These are phyloP conservation scores for Erythrolamprus reginae DNA, from an alignment of 2,113 vertebrate genomes.

Conservation along the genomic window DNA sequence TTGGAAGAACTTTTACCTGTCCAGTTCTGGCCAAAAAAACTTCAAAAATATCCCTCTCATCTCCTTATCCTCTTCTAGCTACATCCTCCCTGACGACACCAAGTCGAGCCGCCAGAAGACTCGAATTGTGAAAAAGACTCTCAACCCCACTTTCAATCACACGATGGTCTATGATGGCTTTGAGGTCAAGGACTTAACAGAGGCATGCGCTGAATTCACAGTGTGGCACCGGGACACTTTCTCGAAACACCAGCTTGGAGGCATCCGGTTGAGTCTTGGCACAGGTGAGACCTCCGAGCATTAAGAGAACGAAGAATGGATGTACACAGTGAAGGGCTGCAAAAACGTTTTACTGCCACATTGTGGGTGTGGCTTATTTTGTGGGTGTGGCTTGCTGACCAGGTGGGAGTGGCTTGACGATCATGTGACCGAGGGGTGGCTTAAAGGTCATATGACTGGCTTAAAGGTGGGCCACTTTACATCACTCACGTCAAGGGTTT, in stretches of 20 bases:
- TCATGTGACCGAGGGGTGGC: too few species aligned
- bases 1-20: not conserved
- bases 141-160: constrained; percentile 90
- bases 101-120: constrained; percentile 86
- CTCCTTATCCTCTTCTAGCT: constrained; percentile 63
- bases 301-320: not conserved
- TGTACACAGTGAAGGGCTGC: too few species aligned
- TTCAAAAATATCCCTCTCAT: not conserved
- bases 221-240: constrained; percentile 85
- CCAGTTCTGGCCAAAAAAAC: not conserved
- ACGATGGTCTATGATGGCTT: constrained; percentile 99
- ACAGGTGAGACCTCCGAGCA: constrained; percentile 69
- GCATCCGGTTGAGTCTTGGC: constrained; percentile 86
- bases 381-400: too few species aligned
- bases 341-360: too few species aligned
- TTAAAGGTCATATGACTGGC: too few species aligned
- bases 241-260: constrained; percentile 77
- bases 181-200: constrained; percentile 77
- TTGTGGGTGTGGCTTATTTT: too few species aligned
- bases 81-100: constrained; percentile 87
- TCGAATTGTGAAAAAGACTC: constrained; percentile 75
- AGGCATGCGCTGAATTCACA: constrained; percentile 90
- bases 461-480: too few species aligned
- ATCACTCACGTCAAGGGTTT: too few species aligned
- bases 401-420: too few species aligned